Evolutionary conservation across 2,888 invertebrate species (phyloP).

Genomic region (Drosophila putrida): DNA sequence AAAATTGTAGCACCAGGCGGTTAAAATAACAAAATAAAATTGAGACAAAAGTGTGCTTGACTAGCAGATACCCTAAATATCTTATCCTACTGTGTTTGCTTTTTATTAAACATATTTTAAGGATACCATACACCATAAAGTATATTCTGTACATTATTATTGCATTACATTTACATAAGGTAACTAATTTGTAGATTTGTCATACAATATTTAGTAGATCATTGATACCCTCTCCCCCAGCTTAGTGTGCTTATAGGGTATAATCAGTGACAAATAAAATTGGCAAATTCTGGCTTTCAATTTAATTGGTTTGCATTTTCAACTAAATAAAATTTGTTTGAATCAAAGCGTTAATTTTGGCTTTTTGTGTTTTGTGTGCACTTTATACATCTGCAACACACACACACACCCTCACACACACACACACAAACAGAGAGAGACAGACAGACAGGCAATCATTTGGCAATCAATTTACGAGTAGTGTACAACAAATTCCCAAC

Average conservation of each 20-base stretch:
- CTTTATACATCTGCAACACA: slow-evolving; percentile 10
- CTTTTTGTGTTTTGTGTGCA: slow-evolving; percentile 16
- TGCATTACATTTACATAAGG: too few species aligned
- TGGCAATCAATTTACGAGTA: slow-evolving; percentile 54
- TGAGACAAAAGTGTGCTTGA: too few species aligned
- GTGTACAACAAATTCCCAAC: slow-evolving; percentile 47
- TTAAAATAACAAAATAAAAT: slow-evolving; percentile 11
- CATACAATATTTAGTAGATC: too few species aligned
- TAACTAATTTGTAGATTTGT: too few species aligned
- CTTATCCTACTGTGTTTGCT: too few species aligned
- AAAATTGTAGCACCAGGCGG: slow-evolving; percentile 34
- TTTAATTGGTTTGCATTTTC: slow-evolving; percentile 65
- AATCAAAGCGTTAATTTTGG: slow-evolving; percentile 26
- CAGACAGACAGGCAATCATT: slow-evolving; percentile 34
- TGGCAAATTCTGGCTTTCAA: slow-evolving; percentile 51
- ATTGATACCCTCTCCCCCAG: too few species aligned
- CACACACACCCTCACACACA: neutral
- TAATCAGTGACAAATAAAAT: slow-evolving; percentile 30
- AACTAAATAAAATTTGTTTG: slow-evolving; percentile 40
- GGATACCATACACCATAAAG: neutral
- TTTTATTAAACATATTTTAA: neutral
- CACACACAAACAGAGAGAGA: neutral
- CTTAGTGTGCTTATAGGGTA: slow-evolving; percentile 28
- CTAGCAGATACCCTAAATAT: neutral
- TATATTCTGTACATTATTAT: neutral